Base-by-base conservation (phyloP, 2,888 invertebrate genomes). In the Drosophila cyrtoloma region DNA sequence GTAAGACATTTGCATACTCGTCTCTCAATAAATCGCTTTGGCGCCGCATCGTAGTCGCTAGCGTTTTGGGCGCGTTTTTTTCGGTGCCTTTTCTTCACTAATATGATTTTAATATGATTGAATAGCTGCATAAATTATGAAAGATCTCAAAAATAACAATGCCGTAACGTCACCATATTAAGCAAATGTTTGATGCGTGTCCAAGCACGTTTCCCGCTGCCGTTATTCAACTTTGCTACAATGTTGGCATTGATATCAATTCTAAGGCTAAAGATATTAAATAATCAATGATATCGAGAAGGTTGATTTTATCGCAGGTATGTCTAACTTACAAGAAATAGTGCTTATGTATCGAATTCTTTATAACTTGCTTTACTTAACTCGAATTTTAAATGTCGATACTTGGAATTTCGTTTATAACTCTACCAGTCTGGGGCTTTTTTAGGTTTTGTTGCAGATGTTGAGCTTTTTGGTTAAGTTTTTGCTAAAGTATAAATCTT, bases 21-120 rank as follows among this genome's bases (percentile, higher is more conserved):
- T 26, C 60, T 32, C 32, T 33, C 51, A 53, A 26, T 51, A 55
- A 77, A 72, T 62, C 73, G 77, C 78, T 37, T 5, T 22, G 30
- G 35, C 68, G 30, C 39, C 68, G 77, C 67, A 53, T 39, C 26
- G 9, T 7, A 62, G 5, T 22, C 67, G 53, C 67, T n/a, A 30
- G 81, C 78, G 68, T 52, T 69, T 79, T n/a, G 57, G 16, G 26
- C 52, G 77, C 70, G 80, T 67, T 79, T 76, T 70, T 50, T 64
- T 33, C 26, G 10, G 81, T 75, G 7, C 0, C 4, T 47, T 22
- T 26, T 16, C 35, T 35, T 16, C 5, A 28, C 85, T 87, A 87
- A 87, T 86, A 80, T 52, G 72, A 63, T 84, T 89, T 84, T 82
- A 87, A 85, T 89, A 77, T 78, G 89, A 89, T 78, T 37, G 28